Evolutionary conservation across 1,140 invertebrate genomes (phyloP), one percentile per base, ranked within the genome.

Genomic region (Listronotus oregonensis): DNA sequence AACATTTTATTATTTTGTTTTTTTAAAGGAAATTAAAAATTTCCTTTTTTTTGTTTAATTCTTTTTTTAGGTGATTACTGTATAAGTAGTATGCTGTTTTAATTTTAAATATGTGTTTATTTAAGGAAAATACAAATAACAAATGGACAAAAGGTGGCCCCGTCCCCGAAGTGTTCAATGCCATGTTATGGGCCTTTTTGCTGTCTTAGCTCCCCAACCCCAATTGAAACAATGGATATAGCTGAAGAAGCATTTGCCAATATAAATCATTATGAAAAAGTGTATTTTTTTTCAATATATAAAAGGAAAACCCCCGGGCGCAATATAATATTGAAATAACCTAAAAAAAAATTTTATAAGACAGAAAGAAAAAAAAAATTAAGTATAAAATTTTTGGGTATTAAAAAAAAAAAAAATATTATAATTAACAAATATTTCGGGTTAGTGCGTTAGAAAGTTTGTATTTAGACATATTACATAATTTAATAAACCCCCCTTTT

Each of bases 191-290:
- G 95, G 90, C 94, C 0, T 93, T 72, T 82, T 97, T 65, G 95
- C 95, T 3, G 92, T 91, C 0, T 83, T 96, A 78, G 89, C 95
- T 11, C 90, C 90, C 50, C 87, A 91, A 69, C 85, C 86, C 46
- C 90, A 88, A 74, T 85, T 94, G 73, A 77, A 64, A 69, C 69
- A 10, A 79, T 97, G 18, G 85, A 88, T 42, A 89, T 93, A 27
- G 94, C 95, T 1, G 95, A 97, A 83, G 90, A 96, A 76, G 92
- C 94, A 9, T 98, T 96, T 81, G 91, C 94, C n/a, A 89, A 93
- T 18, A 92, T 98, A 58, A 87, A 89, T 66, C 89, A 94, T 84
- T 89, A 88, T 47, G 94, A 97, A 73, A 96, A 97, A 87, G 95
- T 97, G n/a, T 0, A 85, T 89, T 71, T 95, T 93, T 75, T 90